These are phyloP conservation scores for Drosophila mayri DNA, from an alignment of 1,140 invertebrate species.

Conservation along the genomic window DNA sequence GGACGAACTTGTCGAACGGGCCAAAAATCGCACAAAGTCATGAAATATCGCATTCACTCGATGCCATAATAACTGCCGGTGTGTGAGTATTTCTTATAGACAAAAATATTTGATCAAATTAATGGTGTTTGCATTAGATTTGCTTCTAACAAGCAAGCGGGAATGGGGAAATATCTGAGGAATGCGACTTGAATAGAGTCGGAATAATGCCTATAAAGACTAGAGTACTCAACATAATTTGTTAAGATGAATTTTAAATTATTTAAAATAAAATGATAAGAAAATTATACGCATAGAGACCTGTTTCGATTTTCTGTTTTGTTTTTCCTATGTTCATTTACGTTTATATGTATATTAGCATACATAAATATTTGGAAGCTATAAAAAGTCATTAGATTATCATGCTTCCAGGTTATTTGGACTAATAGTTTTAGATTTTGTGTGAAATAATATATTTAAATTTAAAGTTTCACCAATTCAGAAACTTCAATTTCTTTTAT, in stretches of 20 bases:
- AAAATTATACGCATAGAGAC: background rate
- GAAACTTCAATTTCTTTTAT: no score
- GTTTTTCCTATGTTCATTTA: background rate
- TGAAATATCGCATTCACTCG: conserved; percentile 58
- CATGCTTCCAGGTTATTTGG: background rate
- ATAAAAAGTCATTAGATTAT: background rate
- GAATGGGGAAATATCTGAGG: conserved; percentile 8
- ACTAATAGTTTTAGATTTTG: background rate
- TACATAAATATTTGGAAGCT: conserved; percentile 8
- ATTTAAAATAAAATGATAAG: background rate
- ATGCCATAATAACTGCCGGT: conserved; percentile 49
- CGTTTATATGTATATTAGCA: background rate
- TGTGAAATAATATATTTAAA: no score
- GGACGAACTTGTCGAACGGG: conserved; percentile 77
- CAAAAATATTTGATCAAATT: conserved; percentile 72
- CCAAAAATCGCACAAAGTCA: conserved; percentile 74
- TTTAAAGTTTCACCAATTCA: background rate
- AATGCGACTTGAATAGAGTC: background rate
- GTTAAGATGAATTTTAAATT: background rate
- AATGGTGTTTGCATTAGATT: conserved; percentile 69
- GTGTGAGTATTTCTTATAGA: conserved; percentile 23
- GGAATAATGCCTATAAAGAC: background rate
- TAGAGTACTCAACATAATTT: background rate
- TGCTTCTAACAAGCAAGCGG: conserved; percentile 45
- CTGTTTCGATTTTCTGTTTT: background rate